phyloP scores from a whole-genome alignment of 2,113 vertebrate genomes.

The Pitta sordida region DNA sequence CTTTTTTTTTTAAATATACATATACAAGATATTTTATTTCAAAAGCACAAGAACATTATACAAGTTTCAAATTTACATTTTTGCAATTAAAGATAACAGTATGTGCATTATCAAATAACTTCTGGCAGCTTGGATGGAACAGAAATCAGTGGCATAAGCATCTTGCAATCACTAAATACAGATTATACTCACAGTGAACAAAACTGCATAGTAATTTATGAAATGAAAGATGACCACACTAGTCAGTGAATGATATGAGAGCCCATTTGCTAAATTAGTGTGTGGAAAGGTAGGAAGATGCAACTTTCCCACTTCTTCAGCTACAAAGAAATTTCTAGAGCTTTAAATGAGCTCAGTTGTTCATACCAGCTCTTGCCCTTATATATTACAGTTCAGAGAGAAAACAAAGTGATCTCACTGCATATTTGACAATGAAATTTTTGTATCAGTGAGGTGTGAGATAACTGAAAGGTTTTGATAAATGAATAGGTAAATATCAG shows the following conservation, averaged over 20 bases:
- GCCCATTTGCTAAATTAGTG: constrained; percentile 52
- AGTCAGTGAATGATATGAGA: constrained; percentile 39
- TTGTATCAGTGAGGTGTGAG: constrained; percentile 33
- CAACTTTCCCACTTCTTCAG: constrained; percentile 12
- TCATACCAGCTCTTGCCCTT: constrained; percentile 30
- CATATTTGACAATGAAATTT: constrained; percentile 1
- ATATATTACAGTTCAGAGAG: neutral
- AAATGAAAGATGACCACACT: constrained; percentile 67
- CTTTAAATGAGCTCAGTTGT: neutral
- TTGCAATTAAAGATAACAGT: constrained; percentile 76
- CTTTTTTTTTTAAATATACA: constrained; percentile 77
- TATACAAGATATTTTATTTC: constrained; percentile 79
- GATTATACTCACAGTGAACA: constrained; percentile 76
- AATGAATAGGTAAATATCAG: neutral
- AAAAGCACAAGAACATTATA: constrained; percentile 81
- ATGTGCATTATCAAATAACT: constrained; percentile 77
- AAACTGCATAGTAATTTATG: constrained; percentile 77
- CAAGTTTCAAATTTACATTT: constrained; percentile 82
- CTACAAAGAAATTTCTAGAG: neutral
- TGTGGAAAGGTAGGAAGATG: constrained; percentile 55
- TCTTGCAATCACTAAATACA: constrained; percentile 70
- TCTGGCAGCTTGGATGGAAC: constrained; percentile 70
- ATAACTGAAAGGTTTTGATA: constrained; percentile 7
- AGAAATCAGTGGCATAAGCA: constrained; percentile 72
- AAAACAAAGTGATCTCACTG: constrained; percentile 43